These are phyloP conservation scores for Brienomyrus brachyistius DNA, from an alignment of 2,113 vertebrate genomes.

Conservation along the genomic window DNA sequence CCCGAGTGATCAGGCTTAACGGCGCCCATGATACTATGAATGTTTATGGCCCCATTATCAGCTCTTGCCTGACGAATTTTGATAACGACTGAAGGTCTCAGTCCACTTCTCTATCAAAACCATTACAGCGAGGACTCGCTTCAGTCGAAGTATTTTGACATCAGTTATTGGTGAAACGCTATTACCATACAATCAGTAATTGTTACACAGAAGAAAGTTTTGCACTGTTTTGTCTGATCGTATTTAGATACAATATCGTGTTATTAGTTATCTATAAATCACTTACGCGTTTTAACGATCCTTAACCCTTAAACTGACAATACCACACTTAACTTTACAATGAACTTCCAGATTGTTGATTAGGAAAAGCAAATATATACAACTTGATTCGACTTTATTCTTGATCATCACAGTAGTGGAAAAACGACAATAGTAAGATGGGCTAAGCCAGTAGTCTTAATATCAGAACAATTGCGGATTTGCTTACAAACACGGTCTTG, in stretches of 20 bases:
- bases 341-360: background rate
- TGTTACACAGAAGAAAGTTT: background rate
- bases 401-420: background rate
- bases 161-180: background rate
- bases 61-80: background rate
- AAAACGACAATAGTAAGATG: background rate
- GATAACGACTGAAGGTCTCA: background rate
- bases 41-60: background rate
- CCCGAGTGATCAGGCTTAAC: no score
- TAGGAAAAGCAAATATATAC: background rate
- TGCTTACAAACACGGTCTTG: background rate
- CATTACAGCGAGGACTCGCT: background rate
- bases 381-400: background rate
- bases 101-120: background rate
- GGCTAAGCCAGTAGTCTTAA: background rate
- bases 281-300: background rate
- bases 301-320: background rate
- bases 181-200: background rate
- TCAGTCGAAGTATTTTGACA: background rate
- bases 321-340: background rate
- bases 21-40: background rate
- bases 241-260: background rate
- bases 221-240: background rate
- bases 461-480: background rate
- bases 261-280: background rate